Percentiles rank a stretch among this genome's conserved stretches.
These are phyloP conservation scores for Xylota segnis DNA, from an alignment of 2,888 invertebrate species.

Conservation along the genomic window DNA sequence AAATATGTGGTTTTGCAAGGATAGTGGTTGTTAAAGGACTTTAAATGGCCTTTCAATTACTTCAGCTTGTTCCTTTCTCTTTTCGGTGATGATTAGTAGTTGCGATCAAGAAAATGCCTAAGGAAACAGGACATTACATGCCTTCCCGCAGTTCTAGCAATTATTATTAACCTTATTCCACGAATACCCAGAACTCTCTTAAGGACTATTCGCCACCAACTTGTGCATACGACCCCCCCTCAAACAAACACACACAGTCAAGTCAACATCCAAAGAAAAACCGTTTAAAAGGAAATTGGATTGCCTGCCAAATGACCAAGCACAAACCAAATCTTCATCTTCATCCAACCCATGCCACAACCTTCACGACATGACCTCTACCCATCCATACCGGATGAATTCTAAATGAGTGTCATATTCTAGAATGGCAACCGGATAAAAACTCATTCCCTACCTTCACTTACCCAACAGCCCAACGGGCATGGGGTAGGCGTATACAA, in stretches of 20 bases:
- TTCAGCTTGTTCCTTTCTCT: too few species aligned
- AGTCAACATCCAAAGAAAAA: slow-evolving; percentile 36
- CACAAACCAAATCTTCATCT: slow-evolving; percentile 44
- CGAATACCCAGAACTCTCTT: not conserved
- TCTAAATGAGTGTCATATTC: slow-evolving; percentile 61
- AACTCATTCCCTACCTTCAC: slow-evolving; percentile 57
- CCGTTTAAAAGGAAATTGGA: slow-evolving; percentile 72
- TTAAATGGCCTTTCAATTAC: too few species aligned
- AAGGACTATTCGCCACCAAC: slow-evolving; percentile 35
- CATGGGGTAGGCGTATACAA: slow-evolving; percentile 23
- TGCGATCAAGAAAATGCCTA: too few species aligned
- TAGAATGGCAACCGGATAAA: slow-evolving; percentile 61
- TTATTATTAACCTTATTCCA: slow-evolving; percentile 13
- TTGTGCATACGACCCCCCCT: not conserved
- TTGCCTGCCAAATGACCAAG: slow-evolving; percentile 60
- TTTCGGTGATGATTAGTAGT: too few species aligned
- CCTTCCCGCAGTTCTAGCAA: not conserved
- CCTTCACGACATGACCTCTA: slow-evolving; percentile 4
- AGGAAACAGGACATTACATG: too few species aligned
- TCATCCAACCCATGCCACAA: not conserved
- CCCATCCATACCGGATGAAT: slow-evolving; percentile 45
- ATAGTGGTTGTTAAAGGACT: not conserved
- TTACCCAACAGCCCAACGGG: slow-evolving; percentile 5
- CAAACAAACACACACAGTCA: too few species aligned
- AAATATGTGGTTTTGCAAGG: not conserved